Percentiles rank a stretch among this genome's conserved stretches.
phyloP scores from a whole-genome alignment of 1,140 invertebrate genomes.

The Uloborus diversus region DNA sequence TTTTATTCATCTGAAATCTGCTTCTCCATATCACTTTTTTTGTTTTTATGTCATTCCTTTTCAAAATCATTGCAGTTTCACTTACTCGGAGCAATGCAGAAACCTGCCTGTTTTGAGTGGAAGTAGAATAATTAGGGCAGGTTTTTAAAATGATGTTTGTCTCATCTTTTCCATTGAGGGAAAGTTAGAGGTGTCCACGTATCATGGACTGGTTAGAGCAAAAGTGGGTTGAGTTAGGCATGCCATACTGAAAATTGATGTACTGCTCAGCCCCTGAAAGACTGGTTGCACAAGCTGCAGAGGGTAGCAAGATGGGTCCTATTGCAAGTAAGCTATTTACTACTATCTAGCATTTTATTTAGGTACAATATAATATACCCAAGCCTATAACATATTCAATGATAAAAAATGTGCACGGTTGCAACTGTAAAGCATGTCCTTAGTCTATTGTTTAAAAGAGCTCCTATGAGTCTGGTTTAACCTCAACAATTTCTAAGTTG shows the following conservation, averaged over 20 bases:
- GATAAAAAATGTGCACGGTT: not conserved
- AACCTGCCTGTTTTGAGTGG: too few relatives aligned
- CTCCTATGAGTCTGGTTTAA: not conserved
- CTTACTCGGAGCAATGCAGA: too few relatives aligned
- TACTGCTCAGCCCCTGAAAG: not conserved
- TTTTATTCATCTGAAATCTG: too few relatives aligned
- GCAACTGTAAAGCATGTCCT: not conserved
- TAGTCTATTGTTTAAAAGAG: too few relatives aligned
- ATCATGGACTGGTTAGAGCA: not conserved
- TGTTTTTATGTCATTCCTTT: too few relatives aligned
- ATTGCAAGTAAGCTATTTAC: not conserved
- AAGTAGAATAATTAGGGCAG: not conserved
- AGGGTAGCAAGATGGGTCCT: not conserved
- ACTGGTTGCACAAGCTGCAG: not conserved
- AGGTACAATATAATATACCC: not conserved
- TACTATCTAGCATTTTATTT: not conserved
- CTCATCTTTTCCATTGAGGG: not conserved
- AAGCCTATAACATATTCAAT: not conserved
- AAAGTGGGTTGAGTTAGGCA: not conserved
- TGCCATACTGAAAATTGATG: not conserved
- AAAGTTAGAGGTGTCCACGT: not conserved
- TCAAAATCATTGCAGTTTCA: too few relatives aligned
- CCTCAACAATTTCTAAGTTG: not conserved
- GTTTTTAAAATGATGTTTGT: not conserved
- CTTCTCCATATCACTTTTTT: too few relatives aligned